phyloP scores from a whole-genome alignment of 2,888 invertebrate species.

The Macrophya alboannulata region DNA sequence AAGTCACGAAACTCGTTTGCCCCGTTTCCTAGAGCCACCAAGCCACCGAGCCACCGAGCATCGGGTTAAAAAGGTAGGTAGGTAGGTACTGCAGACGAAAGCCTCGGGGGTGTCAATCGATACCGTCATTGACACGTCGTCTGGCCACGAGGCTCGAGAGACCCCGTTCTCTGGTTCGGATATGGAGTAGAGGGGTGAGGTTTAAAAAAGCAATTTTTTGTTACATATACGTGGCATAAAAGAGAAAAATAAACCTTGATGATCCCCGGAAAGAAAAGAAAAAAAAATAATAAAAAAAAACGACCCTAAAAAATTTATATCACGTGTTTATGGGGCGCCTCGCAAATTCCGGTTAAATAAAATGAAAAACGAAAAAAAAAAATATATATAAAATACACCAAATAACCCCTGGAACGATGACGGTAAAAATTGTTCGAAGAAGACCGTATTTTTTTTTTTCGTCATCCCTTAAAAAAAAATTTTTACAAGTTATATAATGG shows the following conservation, averaged over 20 bases:
- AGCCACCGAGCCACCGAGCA: too few species aligned
- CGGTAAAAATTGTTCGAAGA: not conserved
- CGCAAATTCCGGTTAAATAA: not conserved
- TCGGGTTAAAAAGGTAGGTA: conserved; percentile 43
- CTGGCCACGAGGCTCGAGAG: conserved; percentile 9
- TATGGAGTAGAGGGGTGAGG: not conserved
- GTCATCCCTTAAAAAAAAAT: not conserved
- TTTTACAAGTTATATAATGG: not conserved
- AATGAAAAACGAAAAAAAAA: not conserved
- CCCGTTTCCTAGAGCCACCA: conserved; percentile 31
- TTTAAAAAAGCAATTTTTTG: not conserved
- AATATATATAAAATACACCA: not conserved
- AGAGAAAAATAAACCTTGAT: not conserved
- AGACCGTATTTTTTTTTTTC: not conserved
- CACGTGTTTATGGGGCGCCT: not conserved
- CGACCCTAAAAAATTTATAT: conserved; percentile 18
- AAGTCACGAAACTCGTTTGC: conserved; percentile 49
- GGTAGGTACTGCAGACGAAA: not conserved
- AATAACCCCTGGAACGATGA: not conserved
- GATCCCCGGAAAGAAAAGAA: too few species aligned
- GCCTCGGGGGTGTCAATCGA: conserved; percentile 53
- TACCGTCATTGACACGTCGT: conserved; percentile 53
- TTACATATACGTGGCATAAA: not conserved
- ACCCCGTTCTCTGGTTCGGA: not conserved
- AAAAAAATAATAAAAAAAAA: not conserved